Conservation (phyloP, 2,888 invertebrate genomes). For the Sphecodes monilicornis region DNA sequence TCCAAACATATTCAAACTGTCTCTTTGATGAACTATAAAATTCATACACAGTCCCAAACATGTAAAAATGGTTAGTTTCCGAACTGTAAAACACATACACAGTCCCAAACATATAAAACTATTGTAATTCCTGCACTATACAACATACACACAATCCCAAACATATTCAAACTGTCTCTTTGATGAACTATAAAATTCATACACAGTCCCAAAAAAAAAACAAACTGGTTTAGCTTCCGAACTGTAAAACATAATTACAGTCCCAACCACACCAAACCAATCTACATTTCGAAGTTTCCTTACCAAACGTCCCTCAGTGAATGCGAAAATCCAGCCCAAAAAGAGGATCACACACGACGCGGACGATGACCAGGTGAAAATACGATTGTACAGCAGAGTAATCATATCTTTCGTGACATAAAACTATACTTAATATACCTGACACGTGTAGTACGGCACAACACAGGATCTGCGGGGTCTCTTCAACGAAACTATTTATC, state of each 20-base stretch:
- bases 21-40: no score
- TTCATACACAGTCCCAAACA: no score
- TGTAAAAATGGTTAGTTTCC: no score
- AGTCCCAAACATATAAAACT: no score
- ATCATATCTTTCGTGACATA: constrained; percentile 16
- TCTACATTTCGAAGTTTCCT: not conserved
- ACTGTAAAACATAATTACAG: not conserved
- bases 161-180: not conserved
- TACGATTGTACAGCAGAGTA: constrained; percentile 44
- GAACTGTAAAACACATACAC: no score
- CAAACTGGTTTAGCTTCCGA: not conserved
- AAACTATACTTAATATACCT: constrained; percentile 41
- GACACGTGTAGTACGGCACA: constrained; percentile 46
- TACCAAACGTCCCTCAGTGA: not conserved
- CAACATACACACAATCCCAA: no score
- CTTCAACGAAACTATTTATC: constrained; percentile 58
- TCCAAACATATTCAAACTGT: not conserved
- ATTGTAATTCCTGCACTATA: no score
- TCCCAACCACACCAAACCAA: not conserved
- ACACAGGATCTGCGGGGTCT: constrained; percentile 57
- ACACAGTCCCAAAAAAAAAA: not conserved
- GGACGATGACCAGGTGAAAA: not conserved
- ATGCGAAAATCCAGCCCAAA: not conserved
- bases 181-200: not conserved
- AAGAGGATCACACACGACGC: constrained; percentile 3